Base-by-base conservation (phyloP, 2,113 vertebrate genomes). In the Pao palembangensis region DNA sequence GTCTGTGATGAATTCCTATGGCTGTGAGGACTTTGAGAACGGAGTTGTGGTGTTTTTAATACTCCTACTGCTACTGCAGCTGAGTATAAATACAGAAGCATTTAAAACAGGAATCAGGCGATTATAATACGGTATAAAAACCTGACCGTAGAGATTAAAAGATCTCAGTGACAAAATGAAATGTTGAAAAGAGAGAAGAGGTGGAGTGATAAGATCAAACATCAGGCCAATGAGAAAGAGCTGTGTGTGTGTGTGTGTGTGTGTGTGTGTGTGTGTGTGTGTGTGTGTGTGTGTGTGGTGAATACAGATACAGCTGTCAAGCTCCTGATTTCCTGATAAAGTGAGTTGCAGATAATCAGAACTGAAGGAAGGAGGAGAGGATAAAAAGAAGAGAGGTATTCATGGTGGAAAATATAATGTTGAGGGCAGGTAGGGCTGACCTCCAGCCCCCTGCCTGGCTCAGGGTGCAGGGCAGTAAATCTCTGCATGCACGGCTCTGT, bases 261-360 rank as follows among this genome's bases (percentile, higher is more conserved):
- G 48, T 58, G 34, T 65, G 48, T 51, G 66, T 62, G 54, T 54
- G 44, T 23, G 21, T 52, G 5, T 28, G 25, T 28, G 48, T 42
- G 58, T 23, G 46, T 44, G 50, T 55, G 64, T 64, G 67, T 64
- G 67, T 63, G 74, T 80, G n/a, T n/a, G n/a, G n/a, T n/a, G 69
- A 75, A 59, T 78, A 76, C 71, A 83, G 79, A 86, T 76, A 76
- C 79, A 86, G 79, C 76, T 85, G 80, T 83, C 83, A 70, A 69
- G 78, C 63, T 64, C 60, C 68, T 79, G 78, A 83, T 81, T 75
- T 80, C 83, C 69, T 69, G 81, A 80, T 65, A 69, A 73, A 56
- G 67, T 61, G 47, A 43, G 62, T 42, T 48, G 21, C 13, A 1
- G 61, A 53, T 50, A 58, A 57, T 55, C 72, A 5, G 49, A 55